Percentiles rank a stretch among this genome's conserved stretches.
Evolutionary conservation across 2,888 invertebrate species (phyloP).

Genomic region (Atherix ibis): DNA sequence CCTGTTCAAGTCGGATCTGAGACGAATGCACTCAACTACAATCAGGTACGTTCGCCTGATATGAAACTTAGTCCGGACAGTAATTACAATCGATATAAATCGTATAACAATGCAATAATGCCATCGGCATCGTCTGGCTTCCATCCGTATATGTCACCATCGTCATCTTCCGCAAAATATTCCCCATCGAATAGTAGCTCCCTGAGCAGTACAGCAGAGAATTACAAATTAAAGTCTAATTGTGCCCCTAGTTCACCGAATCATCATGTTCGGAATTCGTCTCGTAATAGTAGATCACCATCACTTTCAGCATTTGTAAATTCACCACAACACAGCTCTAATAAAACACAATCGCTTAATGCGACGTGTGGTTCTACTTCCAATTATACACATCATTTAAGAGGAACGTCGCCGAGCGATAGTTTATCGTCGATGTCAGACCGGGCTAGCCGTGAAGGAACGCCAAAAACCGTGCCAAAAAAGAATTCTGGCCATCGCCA

Average conservation of each 20-base stretch:
- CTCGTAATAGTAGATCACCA: constrained; percentile 21
- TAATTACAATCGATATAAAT: constrained; percentile 9
- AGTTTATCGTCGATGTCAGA: no score
- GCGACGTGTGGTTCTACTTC: no score
- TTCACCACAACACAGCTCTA: constrained; percentile 1
- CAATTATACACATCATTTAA: no score
- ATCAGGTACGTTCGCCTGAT: constrained; percentile 10
- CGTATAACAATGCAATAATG: constrained; percentile 6
- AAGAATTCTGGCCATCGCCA: constrained; percentile 23
- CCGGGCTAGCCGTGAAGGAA: constrained; percentile 17
- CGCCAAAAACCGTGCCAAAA: constrained; percentile 32
- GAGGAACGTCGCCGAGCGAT: constrained; percentile 3
- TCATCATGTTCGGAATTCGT: constrained; percentile 17
- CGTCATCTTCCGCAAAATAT: constrained; percentile 17
- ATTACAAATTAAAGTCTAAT: constrained; percentile 13
- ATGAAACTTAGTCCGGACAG: constrained; percentile 13
- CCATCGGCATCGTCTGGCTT: constrained; percentile 11
- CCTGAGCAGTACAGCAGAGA: constrained; percentile 8
- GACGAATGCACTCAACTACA: constrained; percentile 7
- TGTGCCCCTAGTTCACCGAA: constrained; percentile 15
- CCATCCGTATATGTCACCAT: constrained; percentile 15
- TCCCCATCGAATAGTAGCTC: constrained; percentile 16
- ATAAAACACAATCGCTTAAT: constrained; percentile 1
- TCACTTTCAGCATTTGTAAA: constrained; percentile 8
- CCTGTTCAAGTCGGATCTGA: constrained; percentile 8